These are phyloP conservation scores for Zaprionus ghesquierei DNA, from an alignment of 1,140 invertebrate species.

Conservation along the genomic window DNA sequence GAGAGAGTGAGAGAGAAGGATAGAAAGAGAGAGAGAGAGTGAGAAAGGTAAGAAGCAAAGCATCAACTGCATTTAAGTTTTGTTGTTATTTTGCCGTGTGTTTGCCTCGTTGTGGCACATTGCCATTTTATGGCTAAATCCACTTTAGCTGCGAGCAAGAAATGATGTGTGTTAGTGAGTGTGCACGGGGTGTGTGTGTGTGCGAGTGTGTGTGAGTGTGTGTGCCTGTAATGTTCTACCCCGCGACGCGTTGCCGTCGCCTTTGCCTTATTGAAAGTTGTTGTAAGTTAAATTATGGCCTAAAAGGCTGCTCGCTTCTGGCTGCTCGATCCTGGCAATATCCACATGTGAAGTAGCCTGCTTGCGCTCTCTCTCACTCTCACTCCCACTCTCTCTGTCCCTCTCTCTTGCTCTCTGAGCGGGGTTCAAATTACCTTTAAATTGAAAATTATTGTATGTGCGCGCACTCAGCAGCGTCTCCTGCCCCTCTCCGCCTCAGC, in stretches of 20 bases:
- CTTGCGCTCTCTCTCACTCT: too few species aligned
- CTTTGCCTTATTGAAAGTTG: constrained; percentile 72
- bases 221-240: constrained; percentile 1
- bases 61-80: constrained; percentile 79
- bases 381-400: not conserved
- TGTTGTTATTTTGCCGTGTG: constrained; percentile 66
- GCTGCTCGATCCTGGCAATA: constrained; percentile 17
- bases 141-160: constrained; percentile 62
- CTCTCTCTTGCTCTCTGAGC: not conserved
- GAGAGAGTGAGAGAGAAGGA: too few species aligned
- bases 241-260: constrained; percentile 20
- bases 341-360: constrained; percentile 15
- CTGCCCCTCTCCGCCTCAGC: not conserved
- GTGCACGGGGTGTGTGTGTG: not conserved
- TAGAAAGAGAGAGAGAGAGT: too few species aligned
- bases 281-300: constrained; percentile 80
- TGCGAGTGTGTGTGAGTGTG: not conserved
- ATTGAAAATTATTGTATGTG: constrained; percentile 81
- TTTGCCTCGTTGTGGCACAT: constrained; percentile 53
- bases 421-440: constrained; percentile 77
- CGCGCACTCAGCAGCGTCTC: constrained; percentile 60
- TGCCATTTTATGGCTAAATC: constrained; percentile 80
- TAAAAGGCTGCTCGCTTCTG: constrained; percentile 51
- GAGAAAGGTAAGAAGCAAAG: constrained; percentile 59
- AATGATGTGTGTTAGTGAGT: constrained; percentile 33